Evolutionary conservation across 2,113 vertebrate genomes (phyloP).

Genomic region (Laterallus jamaicensis): DNA sequence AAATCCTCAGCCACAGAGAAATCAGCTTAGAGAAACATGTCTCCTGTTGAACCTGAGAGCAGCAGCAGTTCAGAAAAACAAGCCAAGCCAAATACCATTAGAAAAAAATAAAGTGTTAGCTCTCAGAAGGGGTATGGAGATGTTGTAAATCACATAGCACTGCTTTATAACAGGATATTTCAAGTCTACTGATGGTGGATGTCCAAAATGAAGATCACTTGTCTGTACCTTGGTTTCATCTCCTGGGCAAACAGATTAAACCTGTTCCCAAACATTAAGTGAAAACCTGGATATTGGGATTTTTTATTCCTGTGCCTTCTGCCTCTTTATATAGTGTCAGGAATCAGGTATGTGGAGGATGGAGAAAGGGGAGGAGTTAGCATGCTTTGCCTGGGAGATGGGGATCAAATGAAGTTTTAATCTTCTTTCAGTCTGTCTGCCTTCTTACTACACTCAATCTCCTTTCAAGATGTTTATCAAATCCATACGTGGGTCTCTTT

Average conservation of each 20-base stretch:
- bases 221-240: neutral
- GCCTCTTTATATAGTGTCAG: neutral
- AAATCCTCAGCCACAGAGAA: slow-evolving; percentile 67
- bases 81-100: slow-evolving; percentile 43
- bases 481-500: neutral
- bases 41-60: slow-evolving; percentile 67
- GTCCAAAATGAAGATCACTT: neutral
- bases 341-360: neutral
- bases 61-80: slow-evolving; percentile 36
- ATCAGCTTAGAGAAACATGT: slow-evolving; percentile 66
- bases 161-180: neutral
- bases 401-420: slow-evolving; percentile 20
- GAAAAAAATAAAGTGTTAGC: neutral
- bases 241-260: neutral
- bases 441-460: neutral
- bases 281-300: neutral
- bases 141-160: neutral
- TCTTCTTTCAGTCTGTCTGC: slow-evolving; percentile 24
- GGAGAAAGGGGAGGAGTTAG: neutral
- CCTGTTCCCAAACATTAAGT: neutral
- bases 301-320: neutral
- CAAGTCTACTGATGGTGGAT: neutral
- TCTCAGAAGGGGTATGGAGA: neutral
- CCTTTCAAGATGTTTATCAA: neutral
- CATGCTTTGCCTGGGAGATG: neutral